phyloP scores from a whole-genome alignment of 2,113 vertebrate species.

The Passerina amoena region DNA sequence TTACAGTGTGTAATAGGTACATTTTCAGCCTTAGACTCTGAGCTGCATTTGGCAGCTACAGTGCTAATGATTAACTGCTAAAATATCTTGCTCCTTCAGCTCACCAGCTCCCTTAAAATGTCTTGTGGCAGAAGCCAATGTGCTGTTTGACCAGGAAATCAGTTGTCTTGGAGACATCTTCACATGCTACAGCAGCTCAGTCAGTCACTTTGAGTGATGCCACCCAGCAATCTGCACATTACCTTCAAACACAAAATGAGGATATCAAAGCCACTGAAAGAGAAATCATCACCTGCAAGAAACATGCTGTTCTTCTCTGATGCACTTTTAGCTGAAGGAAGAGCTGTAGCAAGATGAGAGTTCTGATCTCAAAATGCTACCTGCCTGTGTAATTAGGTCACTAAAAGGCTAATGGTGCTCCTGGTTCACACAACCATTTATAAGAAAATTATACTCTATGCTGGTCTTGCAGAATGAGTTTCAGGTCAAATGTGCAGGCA shows the following conservation, averaged over 20 bases:
- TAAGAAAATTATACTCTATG: neutral
- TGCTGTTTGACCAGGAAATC: constrained; percentile 49
- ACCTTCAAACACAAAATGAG: constrained; percentile 48
- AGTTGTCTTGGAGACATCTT: constrained; percentile 51
- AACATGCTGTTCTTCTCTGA: neutral
- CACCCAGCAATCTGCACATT: constrained; percentile 16
- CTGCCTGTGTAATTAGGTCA: neutral
- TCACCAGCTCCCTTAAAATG: constrained; percentile 35
- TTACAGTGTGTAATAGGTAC: neutral
- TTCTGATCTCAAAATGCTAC: constrained; percentile 12
- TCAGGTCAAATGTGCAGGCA: neutral
- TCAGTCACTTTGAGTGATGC: constrained; percentile 29
- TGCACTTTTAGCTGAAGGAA: neutral
- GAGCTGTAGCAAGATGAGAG: neutral
- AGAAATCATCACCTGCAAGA: constrained; percentile 40
- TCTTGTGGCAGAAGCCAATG: neutral
- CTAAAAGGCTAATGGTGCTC: neutral
- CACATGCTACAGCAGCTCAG: constrained; percentile 21
- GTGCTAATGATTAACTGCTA: constrained; percentile 26
- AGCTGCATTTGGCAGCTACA: neutral
- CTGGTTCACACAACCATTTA: neutral
- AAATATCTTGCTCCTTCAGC: constrained; percentile 21
- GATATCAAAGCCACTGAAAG: constrained; percentile 33
- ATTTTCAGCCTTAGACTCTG: neutral
- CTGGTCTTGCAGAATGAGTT: neutral